phyloP scores from a whole-genome alignment of 2,888 invertebrate species.

The Lasioglossum oenotherae region DNA sequence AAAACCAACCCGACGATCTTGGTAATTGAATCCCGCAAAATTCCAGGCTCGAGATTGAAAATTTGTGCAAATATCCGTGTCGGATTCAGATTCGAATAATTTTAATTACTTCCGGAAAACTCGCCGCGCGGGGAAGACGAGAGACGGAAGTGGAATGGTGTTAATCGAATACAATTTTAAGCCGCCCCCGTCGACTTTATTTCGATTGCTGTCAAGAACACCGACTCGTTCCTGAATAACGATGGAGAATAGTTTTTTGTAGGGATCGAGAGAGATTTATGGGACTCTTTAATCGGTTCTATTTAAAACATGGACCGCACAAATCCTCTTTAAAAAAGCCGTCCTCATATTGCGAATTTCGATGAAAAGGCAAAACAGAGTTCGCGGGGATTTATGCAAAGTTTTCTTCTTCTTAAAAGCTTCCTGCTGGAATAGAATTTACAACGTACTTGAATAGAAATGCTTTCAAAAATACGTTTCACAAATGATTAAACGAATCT shows the following conservation, averaged over 20 bases:
- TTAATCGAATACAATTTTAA: slow-evolving; percentile 8
- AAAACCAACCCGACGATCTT: neutral
- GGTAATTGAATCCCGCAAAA: neutral
- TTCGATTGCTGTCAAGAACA: neutral
- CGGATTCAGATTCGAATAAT: neutral
- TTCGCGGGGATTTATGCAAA: neutral
- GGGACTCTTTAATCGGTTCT: neutral
- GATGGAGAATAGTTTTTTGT: neutral
- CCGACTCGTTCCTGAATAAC: neutral
- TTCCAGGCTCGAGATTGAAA: neutral
- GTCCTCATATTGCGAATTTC: neutral
- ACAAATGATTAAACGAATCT: too few relatives aligned
- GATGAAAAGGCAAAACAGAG: neutral
- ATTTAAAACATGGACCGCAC: neutral
- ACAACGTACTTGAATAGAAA: too few relatives aligned
- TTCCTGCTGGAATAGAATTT: too few relatives aligned
- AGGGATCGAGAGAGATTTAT: neutral
- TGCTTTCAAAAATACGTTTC: too few relatives aligned
- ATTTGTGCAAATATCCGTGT: slow-evolving; percentile 1
- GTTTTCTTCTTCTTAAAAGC: too few relatives aligned
- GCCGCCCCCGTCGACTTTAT: neutral
- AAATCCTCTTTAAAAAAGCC: neutral
- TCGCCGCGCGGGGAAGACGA: neutral
- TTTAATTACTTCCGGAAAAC: neutral
- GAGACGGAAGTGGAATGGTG: neutral